Evolutionary conservation across 2,113 vertebrate species (phyloP), one percentile per base, ranked within the genome.

Genomic region (Arvicanthis niloticus): DNA sequence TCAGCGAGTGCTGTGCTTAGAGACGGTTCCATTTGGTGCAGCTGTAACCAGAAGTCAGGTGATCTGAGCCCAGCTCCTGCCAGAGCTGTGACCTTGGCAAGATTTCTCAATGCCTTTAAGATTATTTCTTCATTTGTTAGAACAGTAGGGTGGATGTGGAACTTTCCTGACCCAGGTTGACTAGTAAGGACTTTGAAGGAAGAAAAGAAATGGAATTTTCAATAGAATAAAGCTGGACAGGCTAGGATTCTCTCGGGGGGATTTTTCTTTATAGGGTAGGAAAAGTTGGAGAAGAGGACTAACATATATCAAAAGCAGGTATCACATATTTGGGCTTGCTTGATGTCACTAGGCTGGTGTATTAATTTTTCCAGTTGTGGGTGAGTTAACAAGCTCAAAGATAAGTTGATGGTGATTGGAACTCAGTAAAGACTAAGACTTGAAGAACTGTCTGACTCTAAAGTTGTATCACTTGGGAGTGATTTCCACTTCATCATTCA

Each of bases 1-100:
- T 96, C 91, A 96, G 89, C 17, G 68, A 87, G 93, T n/a, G 89
- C 0, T 0, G 26, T 80, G 92, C 89, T 89, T 56, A 42, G 16
- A 77, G 82, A 80, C 77, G 53, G 77, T 73, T 89, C 92, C 67
- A 17, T 88, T 89, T 77, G 85, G 77, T 91, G 81, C 77, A 77
- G 76, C 96, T 91, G 75, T 82, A 93, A 95, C 91, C 60, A 91
- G 93, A 94, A 96, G 73, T 95, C 86, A 80, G 81, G 81, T 94
- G 88, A 95, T 40, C 72, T 48, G 53, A 94, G 88, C 51, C 56
- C 62, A 95, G 72, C 82, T 96, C 78, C 78, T 96, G 51, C 88
- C 42, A 62, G 62, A 96, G 84, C 37, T 92, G 60, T 75, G 75
- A 96, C 86, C 94, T 96, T 92, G 89, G 77, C 15, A 62, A 56